Base-by-base conservation (phyloP, 2,113 vertebrate species). In the Menura novaehollandiae region DNA sequence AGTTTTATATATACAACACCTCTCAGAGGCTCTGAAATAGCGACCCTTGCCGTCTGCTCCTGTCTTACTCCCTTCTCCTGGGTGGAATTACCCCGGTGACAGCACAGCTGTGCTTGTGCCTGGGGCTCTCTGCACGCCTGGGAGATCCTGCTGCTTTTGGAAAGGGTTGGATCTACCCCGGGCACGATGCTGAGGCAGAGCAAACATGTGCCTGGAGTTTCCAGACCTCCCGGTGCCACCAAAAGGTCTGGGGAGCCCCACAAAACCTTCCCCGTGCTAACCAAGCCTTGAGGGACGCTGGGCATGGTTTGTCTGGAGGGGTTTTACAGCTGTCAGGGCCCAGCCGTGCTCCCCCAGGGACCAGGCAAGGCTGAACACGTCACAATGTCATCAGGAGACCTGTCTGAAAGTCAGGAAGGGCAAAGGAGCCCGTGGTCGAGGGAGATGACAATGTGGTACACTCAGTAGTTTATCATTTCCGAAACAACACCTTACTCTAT, bases 401-500 rank as follows among this genome's bases (percentile, higher is more conserved):
- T 27, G 44, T 52, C 78, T 53, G 76, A 64, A 56, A 53, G 73
- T 11, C 68, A 64, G 59, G 80, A 51, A 69, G 80, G 59, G 47
- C 26, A 8, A 47, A 75, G 7, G 69, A 82, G 73, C 53, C 60
- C 46, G 41, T 82, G 83, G 62, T 89, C 49, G 64, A 74, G 64
- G 49, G 60, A 68, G 75, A 27, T 56, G 88, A 53, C 60, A 81
- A 53, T 28, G 60, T n/a, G 66, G 59, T 59, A 67, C 56, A 26
- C 68, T 46, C 80, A 60, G 88, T 46, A 68, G 88, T 87, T 97
- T 85, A 89, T 91, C 4, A 43, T 43, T 89, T 96, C 92, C 83
- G 60, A 96, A 95, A 76, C 76, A 91, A 24, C 90, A 89, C 92
- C 93, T 91, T 82, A 56, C 83, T 89, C 22, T 72, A 89, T 86